Conservation (phyloP, 2,797 vertebrate species). For the Siniperca undulata region DNA sequence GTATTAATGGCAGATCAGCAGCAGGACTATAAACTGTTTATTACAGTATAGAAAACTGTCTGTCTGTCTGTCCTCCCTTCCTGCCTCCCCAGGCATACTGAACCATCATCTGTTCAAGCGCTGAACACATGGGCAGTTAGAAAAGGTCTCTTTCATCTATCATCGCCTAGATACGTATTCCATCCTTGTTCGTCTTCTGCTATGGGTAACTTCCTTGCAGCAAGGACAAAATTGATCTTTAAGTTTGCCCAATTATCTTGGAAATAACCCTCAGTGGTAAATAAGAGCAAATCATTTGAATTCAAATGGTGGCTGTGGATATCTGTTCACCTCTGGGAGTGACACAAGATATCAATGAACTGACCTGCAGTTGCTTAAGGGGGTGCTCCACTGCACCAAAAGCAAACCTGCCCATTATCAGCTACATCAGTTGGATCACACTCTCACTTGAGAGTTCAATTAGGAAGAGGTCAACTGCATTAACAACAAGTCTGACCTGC, state of each 20-base stretch:
- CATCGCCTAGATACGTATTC: slow-evolving; percentile 34
- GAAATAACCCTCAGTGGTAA: slow-evolving; percentile 58
- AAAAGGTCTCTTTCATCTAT: slow-evolving; percentile 14
- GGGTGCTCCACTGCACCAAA: slow-evolving; percentile 37
- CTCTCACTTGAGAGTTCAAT: slow-evolving; percentile 26
- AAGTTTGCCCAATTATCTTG: slow-evolving; percentile 44
- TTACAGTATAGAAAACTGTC: neutral
- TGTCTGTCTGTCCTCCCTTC: too few species aligned
- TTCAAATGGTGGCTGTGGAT: slow-evolving; percentile 45
- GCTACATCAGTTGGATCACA: slow-evolving; percentile 31
- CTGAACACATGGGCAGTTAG: neutral
- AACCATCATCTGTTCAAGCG: slow-evolving; percentile 15
- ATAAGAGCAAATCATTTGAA: slow-evolving; percentile 48
- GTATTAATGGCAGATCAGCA: slow-evolving; percentile 1
- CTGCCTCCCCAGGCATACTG: neutral
- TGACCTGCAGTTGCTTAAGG: slow-evolving; percentile 47
- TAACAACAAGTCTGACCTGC: slow-evolving; percentile 22
- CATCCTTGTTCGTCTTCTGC: slow-evolving; percentile 14
- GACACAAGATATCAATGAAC: slow-evolving; percentile 41
- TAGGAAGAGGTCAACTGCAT: slow-evolving; percentile 11
- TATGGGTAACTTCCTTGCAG: slow-evolving; percentile 26
- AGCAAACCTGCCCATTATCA: slow-evolving; percentile 37
- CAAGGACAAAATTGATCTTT: slow-evolving; percentile 57
- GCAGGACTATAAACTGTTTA: neutral
- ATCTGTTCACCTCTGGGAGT: slow-evolving; percentile 33